Evolutionary conservation across 2,113 vertebrate species (phyloP).

Genomic region (Mesitornis unicolor): DNA sequence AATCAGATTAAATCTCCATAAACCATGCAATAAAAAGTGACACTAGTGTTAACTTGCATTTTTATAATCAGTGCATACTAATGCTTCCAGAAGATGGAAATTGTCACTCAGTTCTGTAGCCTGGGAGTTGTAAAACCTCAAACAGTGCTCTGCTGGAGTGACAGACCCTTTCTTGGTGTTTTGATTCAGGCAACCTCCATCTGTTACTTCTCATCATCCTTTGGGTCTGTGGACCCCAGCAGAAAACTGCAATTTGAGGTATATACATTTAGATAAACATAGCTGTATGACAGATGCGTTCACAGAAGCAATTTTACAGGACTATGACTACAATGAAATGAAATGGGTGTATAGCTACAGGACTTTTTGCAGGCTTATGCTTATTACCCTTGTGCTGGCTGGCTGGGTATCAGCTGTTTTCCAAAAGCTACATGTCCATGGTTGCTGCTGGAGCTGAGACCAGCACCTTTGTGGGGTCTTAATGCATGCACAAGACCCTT

Average conservation of each 20-base stretch:
- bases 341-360: not conserved
- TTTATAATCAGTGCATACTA: not conserved
- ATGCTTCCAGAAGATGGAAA: not conserved
- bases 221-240: too few relatives aligned
- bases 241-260: not conserved
- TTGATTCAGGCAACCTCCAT: not conserved
- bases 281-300: not conserved
- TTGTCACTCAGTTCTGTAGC: not conserved
- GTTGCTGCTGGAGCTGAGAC: not conserved
- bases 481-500: not conserved
- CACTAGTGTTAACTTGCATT: not conserved
- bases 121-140: not conserved
- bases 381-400: not conserved
- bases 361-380: not conserved
- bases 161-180: not conserved
- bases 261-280: not conserved
- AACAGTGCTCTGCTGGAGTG: not conserved
- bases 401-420: not conserved
- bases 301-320: not conserved
- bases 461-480: rapidly evolving
- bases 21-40: not conserved
- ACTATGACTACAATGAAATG: not conserved
- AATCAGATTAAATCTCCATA: not conserved
- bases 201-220: not conserved
- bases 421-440: rapidly evolving